These are phyloP conservation scores for Pandemis cinnamomeana DNA, from an alignment of 2,888 invertebrate species.

Conservation along the genomic window DNA sequence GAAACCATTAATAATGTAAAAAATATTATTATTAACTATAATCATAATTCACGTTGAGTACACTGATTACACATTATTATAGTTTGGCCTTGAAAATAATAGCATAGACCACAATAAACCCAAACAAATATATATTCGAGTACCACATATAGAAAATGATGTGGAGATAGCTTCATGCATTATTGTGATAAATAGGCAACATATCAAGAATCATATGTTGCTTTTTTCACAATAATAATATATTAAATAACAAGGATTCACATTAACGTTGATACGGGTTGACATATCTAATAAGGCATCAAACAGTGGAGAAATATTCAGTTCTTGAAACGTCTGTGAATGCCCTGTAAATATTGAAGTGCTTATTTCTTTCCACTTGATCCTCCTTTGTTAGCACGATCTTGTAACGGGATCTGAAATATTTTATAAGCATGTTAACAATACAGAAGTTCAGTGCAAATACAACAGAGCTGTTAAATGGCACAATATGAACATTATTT, in stretches of 20 bases:
- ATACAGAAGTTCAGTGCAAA: background rate
- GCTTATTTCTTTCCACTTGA: conserved; percentile 58
- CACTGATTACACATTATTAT: conserved; percentile 31
- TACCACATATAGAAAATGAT: conserved; percentile 2
- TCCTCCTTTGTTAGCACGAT: conserved; percentile 53
- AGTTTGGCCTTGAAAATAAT: conserved; percentile 12
- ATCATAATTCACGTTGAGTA: conserved; percentile 42
- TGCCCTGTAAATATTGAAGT: conserved; percentile 1
- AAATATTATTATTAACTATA: conserved; percentile 14
- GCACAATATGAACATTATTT: background rate
- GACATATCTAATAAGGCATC: conserved; percentile 32
- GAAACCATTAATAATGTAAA: conserved; percentile 22
- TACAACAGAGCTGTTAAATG: background rate
- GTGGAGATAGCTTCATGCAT: background rate
- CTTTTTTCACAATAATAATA: background rate
- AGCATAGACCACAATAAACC: conserved; percentile 18
- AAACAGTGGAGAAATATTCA: conserved; percentile 7
- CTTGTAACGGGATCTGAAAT: conserved; percentile 70
- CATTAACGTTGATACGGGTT: background rate
- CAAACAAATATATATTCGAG: background rate
- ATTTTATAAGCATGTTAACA: background rate
- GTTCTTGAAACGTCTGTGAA: background rate
- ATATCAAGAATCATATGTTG: background rate
- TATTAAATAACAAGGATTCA: background rate
- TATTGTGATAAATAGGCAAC: background rate